Conservation (phyloP, 2,797 vertebrate genomes). For the Nannoperca australis region DNA sequence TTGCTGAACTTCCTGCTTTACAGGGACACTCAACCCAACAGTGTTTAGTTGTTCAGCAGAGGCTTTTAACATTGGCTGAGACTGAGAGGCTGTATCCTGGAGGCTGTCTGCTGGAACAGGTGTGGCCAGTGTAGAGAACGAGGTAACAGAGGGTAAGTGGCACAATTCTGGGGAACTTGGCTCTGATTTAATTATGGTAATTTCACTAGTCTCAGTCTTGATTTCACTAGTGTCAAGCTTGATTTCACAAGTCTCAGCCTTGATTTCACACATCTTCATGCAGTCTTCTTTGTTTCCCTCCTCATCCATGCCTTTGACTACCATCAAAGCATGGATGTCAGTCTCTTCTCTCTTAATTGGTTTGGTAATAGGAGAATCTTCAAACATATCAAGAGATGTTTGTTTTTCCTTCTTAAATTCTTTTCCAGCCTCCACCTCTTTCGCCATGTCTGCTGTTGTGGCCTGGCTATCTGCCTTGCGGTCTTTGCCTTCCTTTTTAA, state of each 20-base stretch:
- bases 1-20: conserved; percentile 74
- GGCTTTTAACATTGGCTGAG: conserved; percentile 13
- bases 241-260: neutral
- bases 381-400: conserved; percentile 65
- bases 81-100: conserved; percentile 27
- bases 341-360: conserved; percentile 56
- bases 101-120: conserved; percentile 32
- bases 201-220: conserved; percentile 35
- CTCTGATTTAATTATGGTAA: conserved; percentile 58
- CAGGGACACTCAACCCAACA: neutral
- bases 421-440: conserved; percentile 49
- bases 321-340: neutral
- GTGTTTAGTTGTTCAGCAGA: conserved; percentile 29
- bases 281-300: conserved; percentile 26
- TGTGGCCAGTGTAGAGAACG: conserved; percentile 7
- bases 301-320: conserved; percentile 32
- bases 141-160: conserved; percentile 16
- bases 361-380: conserved; percentile 50
- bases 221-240: neutral
- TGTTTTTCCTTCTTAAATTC: conserved; percentile 72
- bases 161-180: conserved; percentile 43
- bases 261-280: conserved; percentile 28
- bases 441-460: conserved; percentile 18
- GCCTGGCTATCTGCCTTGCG: conserved; percentile 17
- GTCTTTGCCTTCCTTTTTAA: conserved; percentile 56